Conservation (phyloP, 1,140 invertebrate genomes). For the Chymomyza costata region DNA sequence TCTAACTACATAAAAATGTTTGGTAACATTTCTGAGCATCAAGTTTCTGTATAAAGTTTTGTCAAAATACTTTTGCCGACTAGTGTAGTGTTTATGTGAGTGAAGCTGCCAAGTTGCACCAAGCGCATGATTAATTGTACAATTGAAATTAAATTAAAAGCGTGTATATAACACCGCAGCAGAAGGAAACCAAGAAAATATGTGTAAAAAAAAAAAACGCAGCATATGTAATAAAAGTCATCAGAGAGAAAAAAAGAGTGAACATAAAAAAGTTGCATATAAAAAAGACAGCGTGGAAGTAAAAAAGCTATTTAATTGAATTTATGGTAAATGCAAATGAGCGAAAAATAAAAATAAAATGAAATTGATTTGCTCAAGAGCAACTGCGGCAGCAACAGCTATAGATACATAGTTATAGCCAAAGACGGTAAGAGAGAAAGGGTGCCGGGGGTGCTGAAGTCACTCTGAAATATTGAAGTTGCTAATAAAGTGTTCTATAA, state of each 20-base stretch:
- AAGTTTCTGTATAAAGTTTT: no score
- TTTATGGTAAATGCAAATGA: conserved; percentile 71
- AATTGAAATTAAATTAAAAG: conserved; percentile 69
- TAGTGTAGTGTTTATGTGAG: conserved; percentile 12
- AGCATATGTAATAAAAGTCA: conserved; percentile 25
- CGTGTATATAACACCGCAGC: conserved; percentile 41
- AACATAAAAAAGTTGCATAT: conserved; percentile 6
- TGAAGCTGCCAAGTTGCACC: conserved; percentile 51
- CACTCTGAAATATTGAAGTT: no score
- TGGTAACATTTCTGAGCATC: no score
- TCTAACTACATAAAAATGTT: no score
- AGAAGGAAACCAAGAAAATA: conserved; percentile 7
- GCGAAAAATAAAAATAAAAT: conserved; percentile 44
- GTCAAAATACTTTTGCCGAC: no score
- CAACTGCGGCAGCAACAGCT: no score
- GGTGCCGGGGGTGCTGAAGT: no score
- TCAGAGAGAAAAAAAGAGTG: conserved; percentile 5
- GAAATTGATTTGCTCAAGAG: conserved; percentile 46
- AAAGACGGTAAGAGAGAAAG: no score
- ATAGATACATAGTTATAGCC: no score
- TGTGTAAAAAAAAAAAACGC: no score
- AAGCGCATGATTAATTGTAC: conserved; percentile 66
- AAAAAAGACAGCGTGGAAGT: conserved; percentile 13
- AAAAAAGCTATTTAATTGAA: conserved; percentile 64
- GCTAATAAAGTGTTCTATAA: no score